phyloP scores from a whole-genome alignment of 2,888 invertebrate genomes.

The Campoletis raptor region DNA sequence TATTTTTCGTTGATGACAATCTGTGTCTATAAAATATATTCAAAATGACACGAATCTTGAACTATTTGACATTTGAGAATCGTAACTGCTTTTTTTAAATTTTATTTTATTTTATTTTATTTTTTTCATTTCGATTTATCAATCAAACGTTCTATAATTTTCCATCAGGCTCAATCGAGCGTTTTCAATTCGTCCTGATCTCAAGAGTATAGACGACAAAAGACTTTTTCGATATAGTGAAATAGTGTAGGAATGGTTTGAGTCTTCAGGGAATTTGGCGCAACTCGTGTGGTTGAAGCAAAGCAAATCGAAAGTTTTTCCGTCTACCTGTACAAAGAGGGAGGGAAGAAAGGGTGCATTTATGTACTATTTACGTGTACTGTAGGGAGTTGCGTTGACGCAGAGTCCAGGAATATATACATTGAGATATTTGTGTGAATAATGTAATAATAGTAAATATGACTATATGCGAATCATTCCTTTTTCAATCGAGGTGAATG shows the following conservation, averaged over 20 bases:
- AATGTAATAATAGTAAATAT: conserved; percentile 8
- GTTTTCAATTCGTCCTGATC: conserved; percentile 27
- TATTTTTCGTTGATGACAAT: not conserved
- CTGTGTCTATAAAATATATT: not conserved
- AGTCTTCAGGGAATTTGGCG: not conserved
- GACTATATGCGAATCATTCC: not conserved
- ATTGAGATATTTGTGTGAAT: not conserved
- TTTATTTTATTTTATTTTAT: no score
- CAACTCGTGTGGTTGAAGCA: conserved; percentile 10
- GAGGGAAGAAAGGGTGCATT: not conserved
- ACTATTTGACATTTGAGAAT: not conserved
- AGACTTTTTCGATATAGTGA: conserved; percentile 14
- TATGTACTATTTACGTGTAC: not conserved
- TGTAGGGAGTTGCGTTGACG: not conserved
- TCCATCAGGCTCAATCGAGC: conserved; percentile 4
- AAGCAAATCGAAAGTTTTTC: conserved; percentile 31
- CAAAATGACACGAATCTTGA: not conserved
- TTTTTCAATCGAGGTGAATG: conserved; percentile 8
- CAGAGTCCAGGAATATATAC: not conserved
- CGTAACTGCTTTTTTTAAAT: not conserved
- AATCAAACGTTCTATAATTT: conserved; percentile 18
- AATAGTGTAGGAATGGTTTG: conserved; percentile 1
- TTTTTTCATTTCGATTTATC: conserved; percentile 1
- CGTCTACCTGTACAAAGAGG: not conserved
- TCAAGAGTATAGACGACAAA: conserved; percentile 16